These are phyloP conservation scores for Bombus breviceps DNA, from an alignment of 1,140 invertebrate genomes.

Conservation along the genomic window DNA sequence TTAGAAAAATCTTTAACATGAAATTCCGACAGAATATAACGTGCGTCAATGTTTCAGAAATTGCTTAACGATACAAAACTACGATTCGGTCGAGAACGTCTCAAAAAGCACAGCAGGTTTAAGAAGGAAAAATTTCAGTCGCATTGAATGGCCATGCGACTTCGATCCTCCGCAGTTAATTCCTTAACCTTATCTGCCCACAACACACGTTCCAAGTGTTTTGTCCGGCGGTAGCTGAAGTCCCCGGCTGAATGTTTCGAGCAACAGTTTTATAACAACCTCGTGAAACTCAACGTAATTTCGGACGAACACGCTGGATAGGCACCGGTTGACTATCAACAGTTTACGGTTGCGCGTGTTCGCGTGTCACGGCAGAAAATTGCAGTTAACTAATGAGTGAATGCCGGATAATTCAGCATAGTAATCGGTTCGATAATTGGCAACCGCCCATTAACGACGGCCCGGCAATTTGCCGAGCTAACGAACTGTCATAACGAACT, in stretches of 20 bases:
- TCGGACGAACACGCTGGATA: neutral
- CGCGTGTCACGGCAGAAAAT: conserved; percentile 56
- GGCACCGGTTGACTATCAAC: neutral
- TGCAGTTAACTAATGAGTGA: conserved; percentile 60
- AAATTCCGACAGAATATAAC: too few species aligned
- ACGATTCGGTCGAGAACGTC: too few species aligned
- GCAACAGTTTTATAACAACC: conserved; percentile 52
- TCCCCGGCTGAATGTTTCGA: too few species aligned
- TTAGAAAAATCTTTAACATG: too few species aligned
- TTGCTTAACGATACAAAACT: too few species aligned
- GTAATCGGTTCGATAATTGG: conserved; percentile 69
- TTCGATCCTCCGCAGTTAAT: too few species aligned
- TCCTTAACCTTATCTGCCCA: too few species aligned
- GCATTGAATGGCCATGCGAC: too few species aligned
- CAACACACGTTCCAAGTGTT: neutral
- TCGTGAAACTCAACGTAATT: conserved; percentile 46
- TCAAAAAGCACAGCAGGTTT: too few species aligned
- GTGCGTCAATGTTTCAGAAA: too few species aligned
- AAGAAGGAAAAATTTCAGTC: too few species aligned
- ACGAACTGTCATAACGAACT: conserved; percentile 70
- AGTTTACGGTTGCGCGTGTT: conserved; percentile 3
- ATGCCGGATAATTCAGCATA: conserved; percentile 62
- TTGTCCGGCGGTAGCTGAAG: neutral
- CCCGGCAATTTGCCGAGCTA: conserved; percentile 65
- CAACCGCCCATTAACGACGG: conserved; percentile 63